Percentiles rank a stretch among this genome's conserved stretches.
Evolutionary conservation across 2,113 vertebrate genomes (phyloP).

Genomic region (Urocolius indicus): DNA sequence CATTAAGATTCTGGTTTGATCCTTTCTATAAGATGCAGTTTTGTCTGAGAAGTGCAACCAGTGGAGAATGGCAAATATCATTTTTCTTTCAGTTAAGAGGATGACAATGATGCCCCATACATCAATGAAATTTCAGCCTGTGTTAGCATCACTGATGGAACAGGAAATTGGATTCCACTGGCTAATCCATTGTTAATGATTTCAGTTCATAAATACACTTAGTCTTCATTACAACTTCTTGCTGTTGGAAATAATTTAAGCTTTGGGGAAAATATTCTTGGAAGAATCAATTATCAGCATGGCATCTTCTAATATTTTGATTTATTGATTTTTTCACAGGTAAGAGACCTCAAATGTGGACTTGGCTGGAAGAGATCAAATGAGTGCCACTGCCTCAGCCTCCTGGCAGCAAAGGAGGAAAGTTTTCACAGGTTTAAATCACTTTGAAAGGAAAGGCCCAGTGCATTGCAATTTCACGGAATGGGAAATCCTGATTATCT

Average conservation of each 20-base stretch:
- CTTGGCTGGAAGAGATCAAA: conserved; percentile 5
- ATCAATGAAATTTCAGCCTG: conserved; percentile 51
- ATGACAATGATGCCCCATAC: conserved; percentile 47
- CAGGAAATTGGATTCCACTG: conserved; percentile 75
- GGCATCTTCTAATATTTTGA: conserved; percentile 56
- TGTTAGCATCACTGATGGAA: conserved; percentile 59
- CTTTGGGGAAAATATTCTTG: conserved; percentile 58
- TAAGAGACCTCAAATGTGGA: conserved; percentile 15
- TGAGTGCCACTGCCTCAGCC: background rate
- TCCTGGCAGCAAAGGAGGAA: background rate
- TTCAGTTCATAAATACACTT: conserved; percentile 74
- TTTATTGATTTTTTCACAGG: conserved; percentile 39
- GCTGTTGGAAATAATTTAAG: conserved; percentile 65
- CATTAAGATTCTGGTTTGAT: conserved; percentile 41
- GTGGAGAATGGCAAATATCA: conserved; percentile 27
- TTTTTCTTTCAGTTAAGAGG: conserved; percentile 57
- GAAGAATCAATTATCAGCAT: conserved; percentile 60
- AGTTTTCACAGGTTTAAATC: background rate
- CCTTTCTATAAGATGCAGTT: background rate
- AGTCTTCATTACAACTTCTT: conserved; percentile 71
- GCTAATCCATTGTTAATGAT: conserved; percentile 76
- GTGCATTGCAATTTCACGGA: background rate
- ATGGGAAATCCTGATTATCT: background rate
- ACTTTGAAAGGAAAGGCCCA: background rate
- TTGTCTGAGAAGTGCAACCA: conserved; percentile 8